phyloP scores from a whole-genome alignment of 2,888 invertebrate species.

The Metalampra italica region DNA sequence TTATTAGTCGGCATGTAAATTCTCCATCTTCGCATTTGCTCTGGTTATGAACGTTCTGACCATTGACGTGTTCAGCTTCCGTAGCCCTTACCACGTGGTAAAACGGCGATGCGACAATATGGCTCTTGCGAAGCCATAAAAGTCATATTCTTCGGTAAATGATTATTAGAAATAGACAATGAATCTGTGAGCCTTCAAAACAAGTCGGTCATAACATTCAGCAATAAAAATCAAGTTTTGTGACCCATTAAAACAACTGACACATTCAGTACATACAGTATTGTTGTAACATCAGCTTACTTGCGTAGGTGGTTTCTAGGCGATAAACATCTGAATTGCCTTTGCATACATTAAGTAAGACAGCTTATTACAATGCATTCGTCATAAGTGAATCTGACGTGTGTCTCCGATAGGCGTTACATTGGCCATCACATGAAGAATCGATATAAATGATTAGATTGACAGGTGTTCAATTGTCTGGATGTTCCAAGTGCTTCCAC shows the following conservation, averaged over 20 bases:
- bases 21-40: too few relatives aligned
- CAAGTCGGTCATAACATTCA: constrained; percentile 24
- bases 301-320: constrained; percentile 33
- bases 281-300: constrained; percentile 17
- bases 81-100: background rate
- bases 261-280: constrained; percentile 23
- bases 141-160: constrained; percentile 6
- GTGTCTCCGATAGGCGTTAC: constrained; percentile 42
- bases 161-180: constrained; percentile 36
- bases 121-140: too few relatives aligned
- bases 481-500: constrained; percentile 37
- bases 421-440: constrained; percentile 31
- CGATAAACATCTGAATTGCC: constrained; percentile 35
- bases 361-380: constrained; percentile 42
- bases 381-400: constrained; percentile 39
- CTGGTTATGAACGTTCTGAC: too few relatives aligned
- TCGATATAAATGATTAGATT: constrained; percentile 42
- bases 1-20: too few relatives aligned
- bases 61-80: too few relatives aligned
- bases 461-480: constrained; percentile 39
- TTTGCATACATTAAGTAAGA: constrained; percentile 39
- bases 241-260: constrained; percentile 28
- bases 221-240: constrained; percentile 36
- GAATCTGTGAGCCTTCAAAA: constrained; percentile 25
- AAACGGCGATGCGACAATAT: too few relatives aligned